A percentile compares a stretch with the other conserved stretches of the same genome.
These are phyloP conservation scores for Limonius californicus DNA, from an alignment of 1,140 invertebrate species.

Conservation along the genomic window DNA sequence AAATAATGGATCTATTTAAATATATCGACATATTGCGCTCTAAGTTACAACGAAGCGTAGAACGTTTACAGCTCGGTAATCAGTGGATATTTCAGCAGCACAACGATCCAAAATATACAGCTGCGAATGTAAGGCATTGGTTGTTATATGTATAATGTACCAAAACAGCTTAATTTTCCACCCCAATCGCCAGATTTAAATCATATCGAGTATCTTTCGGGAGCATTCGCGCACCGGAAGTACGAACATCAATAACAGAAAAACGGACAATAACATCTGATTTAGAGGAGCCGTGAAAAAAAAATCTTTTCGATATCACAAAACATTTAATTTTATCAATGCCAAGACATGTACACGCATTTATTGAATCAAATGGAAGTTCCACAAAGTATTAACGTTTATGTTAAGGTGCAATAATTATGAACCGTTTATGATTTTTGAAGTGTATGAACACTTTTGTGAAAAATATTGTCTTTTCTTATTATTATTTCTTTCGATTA, in stretches of 20 bases:
- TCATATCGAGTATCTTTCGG: conserved; percentile 33
- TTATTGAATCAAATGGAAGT: background rate
- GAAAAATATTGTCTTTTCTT: background rate
- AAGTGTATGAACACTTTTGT: background rate
- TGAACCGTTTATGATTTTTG: background rate
- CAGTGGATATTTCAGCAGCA: conserved; percentile 38
- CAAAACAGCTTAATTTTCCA: conserved; percentile 29
- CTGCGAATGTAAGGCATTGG: conserved; percentile 27
- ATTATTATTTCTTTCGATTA: no score
- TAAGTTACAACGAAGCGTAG: conserved; percentile 12
- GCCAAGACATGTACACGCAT: background rate
- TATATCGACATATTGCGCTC: conserved; percentile 25
- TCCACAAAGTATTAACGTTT: background rate
- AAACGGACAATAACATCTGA: background rate
- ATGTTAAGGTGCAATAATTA: background rate
- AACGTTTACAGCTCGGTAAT: conserved; percentile 17
- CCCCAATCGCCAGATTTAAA: conserved; percentile 45
- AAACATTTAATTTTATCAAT: background rate
- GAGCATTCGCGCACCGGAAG: conserved; percentile 31
- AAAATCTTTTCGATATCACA: background rate
- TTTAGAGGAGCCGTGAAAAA: background rate
- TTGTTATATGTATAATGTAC: conserved; percentile 24
- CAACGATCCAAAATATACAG: conserved; percentile 43
- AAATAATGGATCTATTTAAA: conserved; percentile 33
- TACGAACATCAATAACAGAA: background rate